Base-by-base conservation (phyloP, 2,888 invertebrate genomes). In the Lottia gigantea region DNA sequence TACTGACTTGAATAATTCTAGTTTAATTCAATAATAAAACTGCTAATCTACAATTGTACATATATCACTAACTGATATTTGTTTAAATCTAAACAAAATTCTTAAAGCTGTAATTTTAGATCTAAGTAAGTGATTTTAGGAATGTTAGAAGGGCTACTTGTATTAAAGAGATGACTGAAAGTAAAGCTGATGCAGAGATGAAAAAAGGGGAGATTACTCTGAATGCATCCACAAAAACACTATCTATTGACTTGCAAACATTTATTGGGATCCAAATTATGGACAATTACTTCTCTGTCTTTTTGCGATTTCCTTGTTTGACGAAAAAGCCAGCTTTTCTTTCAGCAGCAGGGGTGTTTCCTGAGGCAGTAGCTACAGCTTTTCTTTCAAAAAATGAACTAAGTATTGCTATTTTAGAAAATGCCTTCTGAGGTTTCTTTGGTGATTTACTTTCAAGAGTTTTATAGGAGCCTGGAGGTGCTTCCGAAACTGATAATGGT, bases 331-430 rank as follows among this genome's bases (percentile, higher is more conserved):
- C 70, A 47, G 71, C 55, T 64, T 72, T 74, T 55, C 61, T 61
- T 46, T 67, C 71, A 19, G 71, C 66, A 16, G 77, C 68, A 31
- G 72, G 69, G 19, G 46, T 61, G 15, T 70, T 72, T 8, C 72
- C 72, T 14, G 65, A 65, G 12, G 72, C 69, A 65, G 61, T 61
- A 16, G 67, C 67, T 1, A 81, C 80, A 46, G 82, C 82, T 72
- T 83, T 85, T 71, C 81, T 78, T 73, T 85, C 85, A 78, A 85
- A 85, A 74, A 82, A 83, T 7, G 83, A 83, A 73, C 84, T 84
- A 12, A 85, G 76, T 46, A 84, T 80, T n/a, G 84, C 83, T 68
- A 84, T 85, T 77, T 83, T 84, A 16, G 82, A 80, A 65, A 83
- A 77, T 46, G 68, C 49, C 46, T 70, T 68, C 1, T 68, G 70